Conservation (phyloP, 1,140 invertebrate genomes). For the Formica selysi region DNA sequence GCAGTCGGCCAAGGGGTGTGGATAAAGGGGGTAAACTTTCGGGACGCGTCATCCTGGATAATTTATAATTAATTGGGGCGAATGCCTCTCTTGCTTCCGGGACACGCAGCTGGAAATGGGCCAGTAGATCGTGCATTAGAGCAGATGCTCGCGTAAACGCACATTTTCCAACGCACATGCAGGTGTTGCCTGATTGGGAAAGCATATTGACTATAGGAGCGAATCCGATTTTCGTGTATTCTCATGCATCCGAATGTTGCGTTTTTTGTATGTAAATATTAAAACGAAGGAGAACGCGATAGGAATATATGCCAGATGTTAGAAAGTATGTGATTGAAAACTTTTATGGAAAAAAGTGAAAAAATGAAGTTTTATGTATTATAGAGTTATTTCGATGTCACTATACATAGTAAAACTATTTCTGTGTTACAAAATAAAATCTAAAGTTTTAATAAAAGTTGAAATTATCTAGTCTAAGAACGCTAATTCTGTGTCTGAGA, state of each 20-base stretch:
- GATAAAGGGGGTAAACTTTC: not conserved
- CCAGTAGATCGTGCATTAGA: constrained; percentile 50
- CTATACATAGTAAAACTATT: not conserved
- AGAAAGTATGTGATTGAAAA: not conserved
- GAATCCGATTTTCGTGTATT: constrained; percentile 26
- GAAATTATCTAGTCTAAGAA: not conserved
- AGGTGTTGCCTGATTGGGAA: constrained; percentile 60
- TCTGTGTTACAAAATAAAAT: not conserved
- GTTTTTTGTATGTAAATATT: not conserved
- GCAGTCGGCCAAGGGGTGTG: not conserved
- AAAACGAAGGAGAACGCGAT: not conserved
- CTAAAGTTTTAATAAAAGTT: not conserved
- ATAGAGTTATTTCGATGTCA: no score
- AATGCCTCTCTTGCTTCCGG: not conserved
- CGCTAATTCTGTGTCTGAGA: not conserved
- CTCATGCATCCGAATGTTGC: not conserved
- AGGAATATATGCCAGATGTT: not conserved
- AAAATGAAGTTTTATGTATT: not conserved
- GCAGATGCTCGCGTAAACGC: constrained; percentile 63
- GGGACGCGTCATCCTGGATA: constrained; percentile 1
- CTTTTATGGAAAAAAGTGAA: not conserved
- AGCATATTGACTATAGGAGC: constrained; percentile 26
- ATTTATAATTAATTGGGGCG: constrained; percentile 59
- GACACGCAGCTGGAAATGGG: constrained; percentile 66
- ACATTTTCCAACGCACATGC: constrained; percentile 60